phyloP scores from a whole-genome alignment of 1,140 invertebrate species.

The Bombyx mandarina region DNA sequence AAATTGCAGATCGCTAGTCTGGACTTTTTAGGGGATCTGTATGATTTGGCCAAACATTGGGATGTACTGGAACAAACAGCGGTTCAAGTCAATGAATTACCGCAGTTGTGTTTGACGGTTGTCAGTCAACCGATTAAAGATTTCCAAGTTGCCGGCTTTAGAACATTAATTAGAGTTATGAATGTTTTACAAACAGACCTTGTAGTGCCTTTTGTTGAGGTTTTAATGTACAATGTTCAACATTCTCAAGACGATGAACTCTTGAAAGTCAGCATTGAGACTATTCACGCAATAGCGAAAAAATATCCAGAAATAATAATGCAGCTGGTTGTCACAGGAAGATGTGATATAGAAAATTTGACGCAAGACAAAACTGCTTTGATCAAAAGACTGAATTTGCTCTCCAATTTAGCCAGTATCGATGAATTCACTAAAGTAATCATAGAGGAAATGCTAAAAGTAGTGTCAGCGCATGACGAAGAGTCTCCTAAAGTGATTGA shows the following conservation, averaged over 20 bases:
- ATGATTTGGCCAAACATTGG: conserved; percentile 45
- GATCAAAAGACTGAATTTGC: conserved; percentile 42
- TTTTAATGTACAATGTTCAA: conserved; percentile 47
- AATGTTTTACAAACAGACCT: conserved; percentile 34
- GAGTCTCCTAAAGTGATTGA: conserved; percentile 40
- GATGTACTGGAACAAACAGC: conserved; percentile 27
- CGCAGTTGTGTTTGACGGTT: conserved; percentile 39
- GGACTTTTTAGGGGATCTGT: conserved; percentile 49
- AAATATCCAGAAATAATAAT: conserved; percentile 54
- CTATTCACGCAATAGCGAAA: conserved; percentile 43
- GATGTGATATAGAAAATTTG: conserved; percentile 49
- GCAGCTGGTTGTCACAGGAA: conserved; percentile 50
- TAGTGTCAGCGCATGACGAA: conserved; percentile 29
- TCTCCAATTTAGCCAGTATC: conserved; percentile 52
- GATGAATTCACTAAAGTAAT: conserved; percentile 60
- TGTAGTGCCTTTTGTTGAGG: conserved; percentile 51
- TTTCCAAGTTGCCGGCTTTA: conserved; percentile 52
- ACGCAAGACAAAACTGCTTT: conserved; percentile 37
- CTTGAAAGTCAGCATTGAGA: conserved; percentile 37
- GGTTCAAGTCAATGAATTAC: conserved; percentile 35
- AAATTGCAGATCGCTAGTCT: conserved; percentile 51
- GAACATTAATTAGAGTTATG: conserved; percentile 39
- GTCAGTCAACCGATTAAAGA: conserved; percentile 41
- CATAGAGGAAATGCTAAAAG: conserved; percentile 51
- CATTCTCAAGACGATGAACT: conserved; percentile 44